A percentile compares a stretch with the other conserved stretches of the same genome.
Conservation (phyloP, 2,888 invertebrate species). For the Helicoverpa assulta region DNA sequence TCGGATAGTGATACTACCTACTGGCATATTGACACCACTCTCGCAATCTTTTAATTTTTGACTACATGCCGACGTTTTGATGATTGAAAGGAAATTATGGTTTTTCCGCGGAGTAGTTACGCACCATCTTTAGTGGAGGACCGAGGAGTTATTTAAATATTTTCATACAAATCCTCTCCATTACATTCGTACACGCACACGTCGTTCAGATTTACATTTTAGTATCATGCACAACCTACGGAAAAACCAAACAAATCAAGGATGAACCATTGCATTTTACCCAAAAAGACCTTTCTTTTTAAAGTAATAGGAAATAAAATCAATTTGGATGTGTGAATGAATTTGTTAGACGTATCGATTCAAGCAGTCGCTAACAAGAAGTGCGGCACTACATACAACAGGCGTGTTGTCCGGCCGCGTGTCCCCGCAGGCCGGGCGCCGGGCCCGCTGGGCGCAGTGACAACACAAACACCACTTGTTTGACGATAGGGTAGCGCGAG, state of each 20-base stretch:
- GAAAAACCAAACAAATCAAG: too few species aligned
- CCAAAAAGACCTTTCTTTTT: not conserved
- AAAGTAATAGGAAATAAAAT: not conserved
- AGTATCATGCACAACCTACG: too few species aligned
- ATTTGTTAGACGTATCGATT: not conserved
- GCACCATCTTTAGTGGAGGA: too few species aligned
- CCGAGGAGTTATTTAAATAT: too few species aligned
- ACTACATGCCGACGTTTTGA: not conserved
- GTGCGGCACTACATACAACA: not conserved
- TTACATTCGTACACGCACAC: too few species aligned
- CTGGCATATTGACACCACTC: slow-evolving; percentile 8
- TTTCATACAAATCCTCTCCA: too few species aligned
- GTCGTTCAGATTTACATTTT: too few species aligned
- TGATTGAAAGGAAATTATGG: not conserved
- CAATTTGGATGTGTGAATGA: not conserved
- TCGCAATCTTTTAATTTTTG: slow-evolving; percentile 9
- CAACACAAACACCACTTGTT: slow-evolving; percentile 32
- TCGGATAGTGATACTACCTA: slow-evolving; percentile 3
- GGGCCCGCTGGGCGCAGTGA: slow-evolving; percentile 14
- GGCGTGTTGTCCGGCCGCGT: not conserved
- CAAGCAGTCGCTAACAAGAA: not conserved
- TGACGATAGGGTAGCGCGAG: slow-evolving; percentile 21
- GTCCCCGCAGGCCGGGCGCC: not conserved
- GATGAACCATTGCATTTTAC: too few species aligned
- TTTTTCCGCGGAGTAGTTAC: too few species aligned